Evolutionary conservation across 2,888 invertebrate genomes (phyloP), one percentile per base, ranked within the genome.

Genomic region (Tiliacea aurago): DNA sequence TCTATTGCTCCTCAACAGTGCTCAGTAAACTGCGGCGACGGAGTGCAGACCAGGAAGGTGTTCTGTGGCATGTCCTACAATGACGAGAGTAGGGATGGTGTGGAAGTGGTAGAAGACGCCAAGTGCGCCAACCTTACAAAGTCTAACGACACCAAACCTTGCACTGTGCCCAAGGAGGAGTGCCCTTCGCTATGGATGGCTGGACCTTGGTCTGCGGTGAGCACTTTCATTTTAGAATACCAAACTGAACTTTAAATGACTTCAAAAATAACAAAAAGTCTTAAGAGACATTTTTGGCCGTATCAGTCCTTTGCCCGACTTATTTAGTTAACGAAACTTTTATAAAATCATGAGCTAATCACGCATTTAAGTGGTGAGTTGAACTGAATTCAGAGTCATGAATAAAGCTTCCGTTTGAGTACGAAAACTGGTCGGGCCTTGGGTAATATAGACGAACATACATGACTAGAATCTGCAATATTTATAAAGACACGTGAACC

Each of bases 161-260:
- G 99, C 90, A 97, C 97, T 69, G 97, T 97, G 2, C 97, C 97
- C 65, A 94, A 96, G 68, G 97, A 97, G 69, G 97, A 97, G 74
- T 99, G 99, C 90, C 97, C 98, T 7, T 98, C 98, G 9, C 97
- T 98, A 91, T 99, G 99, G 99, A 98, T 98, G 90, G 97, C 98
- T 55, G 98, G 98, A 0, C 98, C 98, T 0, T 99, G 99, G 98
- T 97, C 97, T 63, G 94, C 97, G 91, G 98, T 98, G 94, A 91
- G 90, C 2, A n/a, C n/a, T n/a, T n/a, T n/a, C n/a, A n/a, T n/a
- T n/a, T n/a, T n/a, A n/a, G n/a, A n/a, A n/a, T n/a, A n/a, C n/a
- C n/a, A n/a, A n/a, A n/a, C n/a, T n/a, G n/a, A 51, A 3, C 4
- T 47, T 20, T 47, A 18, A 47, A 6, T 47, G 7, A 49, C 20